phyloP scores from a whole-genome alignment of 2,113 vertebrate species.

The Oostethus manadensis region DNA sequence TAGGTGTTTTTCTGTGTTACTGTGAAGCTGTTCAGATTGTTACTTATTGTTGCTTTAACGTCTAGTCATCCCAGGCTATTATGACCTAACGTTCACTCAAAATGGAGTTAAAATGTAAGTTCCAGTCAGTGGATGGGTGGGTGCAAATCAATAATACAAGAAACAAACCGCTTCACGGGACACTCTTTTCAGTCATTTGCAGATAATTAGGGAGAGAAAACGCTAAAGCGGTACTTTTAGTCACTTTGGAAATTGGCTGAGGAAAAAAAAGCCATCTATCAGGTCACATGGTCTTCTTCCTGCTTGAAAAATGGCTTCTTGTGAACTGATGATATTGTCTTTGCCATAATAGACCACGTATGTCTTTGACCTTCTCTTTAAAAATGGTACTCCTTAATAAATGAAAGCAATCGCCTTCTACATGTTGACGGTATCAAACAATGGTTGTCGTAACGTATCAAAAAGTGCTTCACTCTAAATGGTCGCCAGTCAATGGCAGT shows the following conservation, averaged over 20 bases:
- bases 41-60: not conserved
- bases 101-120: not conserved
- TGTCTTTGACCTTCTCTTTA: not conserved
- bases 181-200: not conserved
- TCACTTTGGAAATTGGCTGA: not conserved
- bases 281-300: not conserved
- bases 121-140: not conserved
- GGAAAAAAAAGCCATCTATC: not conserved
- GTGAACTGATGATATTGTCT: too few species aligned
- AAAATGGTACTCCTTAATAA: too few species aligned
- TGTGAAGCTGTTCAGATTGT: not conserved
- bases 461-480: too few species aligned
- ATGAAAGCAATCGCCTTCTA: not conserved
- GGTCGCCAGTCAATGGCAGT: too few species aligned
- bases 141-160: not conserved
- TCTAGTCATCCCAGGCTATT: not conserved
- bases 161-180: too few species aligned
- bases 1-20: not conserved
- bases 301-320: not conserved
- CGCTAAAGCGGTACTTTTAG: not conserved
- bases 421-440: too few species aligned
- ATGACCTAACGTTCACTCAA: not conserved
- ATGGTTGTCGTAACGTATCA: not conserved
- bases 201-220: not conserved
- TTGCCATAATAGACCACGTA: not conserved